Percentiles rank a stretch among this genome's conserved stretches.
Evolutionary conservation across 2,888 invertebrate species (phyloP).

Genomic region (Dichetophora obliterata): DNA sequence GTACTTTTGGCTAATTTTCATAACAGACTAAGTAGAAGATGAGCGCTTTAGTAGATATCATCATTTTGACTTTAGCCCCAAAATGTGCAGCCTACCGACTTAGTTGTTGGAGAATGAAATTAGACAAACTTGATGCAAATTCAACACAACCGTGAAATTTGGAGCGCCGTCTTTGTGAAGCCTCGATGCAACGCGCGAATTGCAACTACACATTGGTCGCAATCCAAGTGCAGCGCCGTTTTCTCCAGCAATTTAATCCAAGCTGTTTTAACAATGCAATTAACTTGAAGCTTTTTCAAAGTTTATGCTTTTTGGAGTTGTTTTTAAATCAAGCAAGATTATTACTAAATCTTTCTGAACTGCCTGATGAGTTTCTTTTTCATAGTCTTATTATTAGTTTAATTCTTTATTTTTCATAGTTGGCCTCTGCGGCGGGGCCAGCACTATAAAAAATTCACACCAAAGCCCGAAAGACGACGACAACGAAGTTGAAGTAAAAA

Average conservation of each 20-base stretch:
- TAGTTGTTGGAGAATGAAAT: too few species aligned
- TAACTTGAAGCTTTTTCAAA: neutral
- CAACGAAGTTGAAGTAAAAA: slow-evolving; percentile 25
- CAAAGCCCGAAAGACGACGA: slow-evolving; percentile 15
- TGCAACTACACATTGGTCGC: neutral
- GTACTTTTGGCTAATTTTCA: slow-evolving; percentile 20
- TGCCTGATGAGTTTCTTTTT: neutral
- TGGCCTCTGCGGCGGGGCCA: slow-evolving; percentile 20
- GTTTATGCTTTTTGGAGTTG: neutral
- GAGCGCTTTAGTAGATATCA: too few species aligned
- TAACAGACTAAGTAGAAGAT: neutral
- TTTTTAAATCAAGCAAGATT: slow-evolving; percentile 24
- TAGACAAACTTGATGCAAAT: too few species aligned
- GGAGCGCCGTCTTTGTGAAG: neutral
- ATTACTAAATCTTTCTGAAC: slow-evolving; percentile 26
- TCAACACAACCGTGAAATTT: too few species aligned
- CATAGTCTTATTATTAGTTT: neutral
- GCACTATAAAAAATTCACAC: slow-evolving; percentile 18
- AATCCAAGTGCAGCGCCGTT: neutral
- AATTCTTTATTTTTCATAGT: neutral
- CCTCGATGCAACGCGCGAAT: neutral
- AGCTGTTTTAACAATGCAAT: neutral
- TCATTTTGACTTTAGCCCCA: too few species aligned
- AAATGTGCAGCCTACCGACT: too few species aligned
- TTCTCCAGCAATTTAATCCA: neutral